Evolutionary conservation across 2,888 invertebrate species (phyloP), one percentile per base, ranked within the genome.

Genomic region (Phania funesta): DNA sequence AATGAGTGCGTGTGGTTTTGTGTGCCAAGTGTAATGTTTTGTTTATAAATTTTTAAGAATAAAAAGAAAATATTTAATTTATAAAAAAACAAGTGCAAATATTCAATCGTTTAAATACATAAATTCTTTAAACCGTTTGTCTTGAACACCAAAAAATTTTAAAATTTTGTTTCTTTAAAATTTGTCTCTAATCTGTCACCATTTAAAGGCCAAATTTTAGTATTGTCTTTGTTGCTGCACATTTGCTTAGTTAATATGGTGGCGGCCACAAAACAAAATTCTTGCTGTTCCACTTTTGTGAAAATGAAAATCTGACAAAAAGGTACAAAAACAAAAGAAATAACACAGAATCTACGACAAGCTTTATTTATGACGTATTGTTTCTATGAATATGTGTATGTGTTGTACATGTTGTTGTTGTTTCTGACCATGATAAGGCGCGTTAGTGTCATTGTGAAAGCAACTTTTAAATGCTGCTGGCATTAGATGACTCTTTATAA

Each of bases 371-470:
- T 5, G 16, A 26, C 20, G 26, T 13, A 62, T 44, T 58, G 32
- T 50, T 22, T 32, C 32, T 20, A 48, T 38, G 22, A 35, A 29
- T 29, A 16, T 48, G 38, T 22, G 11, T 46, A 1, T 54, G 7
- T 20, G 7, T 54, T 44, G 41, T 18, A 1, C 16, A 7, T 44
- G 41, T 44, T n/a, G 35, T 38, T 38, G 11, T n/a, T 38, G 35
- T 58, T 58, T n/a, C 32, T 56, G 76, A 50, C 71, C 76, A 52
- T 80, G 80, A 80, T 76, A 76, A 76, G 65, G 58, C 77, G 74
- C 80, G 73, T 77, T 80, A 67, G 73, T 83, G 83, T 68, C 71
- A 80, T 83, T 80, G 83, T 80, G 20, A 29, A 22, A 46, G 54
- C n/a, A 70, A 68, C 35, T 38, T 70, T 70, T 44, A 74, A 74